These are phyloP conservation scores for Graptemys geographica DNA, from an alignment of 2,797 vertebrate genomes.

Conservation along the genomic window DNA sequence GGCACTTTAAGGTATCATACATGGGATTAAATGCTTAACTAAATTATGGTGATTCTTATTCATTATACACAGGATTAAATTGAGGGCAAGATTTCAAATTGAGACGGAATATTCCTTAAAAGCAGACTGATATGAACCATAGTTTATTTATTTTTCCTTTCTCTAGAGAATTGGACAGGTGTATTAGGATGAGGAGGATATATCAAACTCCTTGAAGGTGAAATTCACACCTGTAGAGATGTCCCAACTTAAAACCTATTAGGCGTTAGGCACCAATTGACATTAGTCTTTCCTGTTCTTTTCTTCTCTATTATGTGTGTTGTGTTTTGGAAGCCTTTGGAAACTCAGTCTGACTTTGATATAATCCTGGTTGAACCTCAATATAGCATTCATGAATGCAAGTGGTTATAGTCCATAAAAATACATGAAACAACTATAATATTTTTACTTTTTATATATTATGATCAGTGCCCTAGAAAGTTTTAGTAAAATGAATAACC, in stretches of 20 bases:
- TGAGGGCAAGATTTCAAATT: neutral
- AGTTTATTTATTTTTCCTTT: neutral
- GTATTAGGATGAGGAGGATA: neutral
- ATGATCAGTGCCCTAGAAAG: neutral
- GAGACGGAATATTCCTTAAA: constrained; percentile 22
- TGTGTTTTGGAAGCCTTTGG: neutral
- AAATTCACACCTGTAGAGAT: neutral
- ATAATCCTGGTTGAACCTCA: neutral
- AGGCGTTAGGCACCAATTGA: neutral
- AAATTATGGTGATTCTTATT: constrained; percentile 30
- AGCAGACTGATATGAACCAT: constrained; percentile 3
- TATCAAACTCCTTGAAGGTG: neutral
- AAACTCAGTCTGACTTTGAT: neutral
- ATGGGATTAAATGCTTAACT: constrained; percentile 25
- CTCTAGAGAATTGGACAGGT: neutral
- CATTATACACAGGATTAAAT: neutral
- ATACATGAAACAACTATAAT: neutral
- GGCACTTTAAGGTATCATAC: constrained; percentile 17
- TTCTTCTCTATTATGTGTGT: neutral
- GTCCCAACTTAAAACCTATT: neutral
- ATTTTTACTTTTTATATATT: neutral
- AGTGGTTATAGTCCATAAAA: neutral
- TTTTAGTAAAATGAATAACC: neutral
- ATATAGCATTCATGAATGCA: neutral
- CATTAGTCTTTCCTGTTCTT: constrained; percentile 1